Percentiles rank a stretch among this genome's conserved stretches.
Conservation (phyloP, 2,797 vertebrate species). For the Rhabdophis nuchalis region DNA sequence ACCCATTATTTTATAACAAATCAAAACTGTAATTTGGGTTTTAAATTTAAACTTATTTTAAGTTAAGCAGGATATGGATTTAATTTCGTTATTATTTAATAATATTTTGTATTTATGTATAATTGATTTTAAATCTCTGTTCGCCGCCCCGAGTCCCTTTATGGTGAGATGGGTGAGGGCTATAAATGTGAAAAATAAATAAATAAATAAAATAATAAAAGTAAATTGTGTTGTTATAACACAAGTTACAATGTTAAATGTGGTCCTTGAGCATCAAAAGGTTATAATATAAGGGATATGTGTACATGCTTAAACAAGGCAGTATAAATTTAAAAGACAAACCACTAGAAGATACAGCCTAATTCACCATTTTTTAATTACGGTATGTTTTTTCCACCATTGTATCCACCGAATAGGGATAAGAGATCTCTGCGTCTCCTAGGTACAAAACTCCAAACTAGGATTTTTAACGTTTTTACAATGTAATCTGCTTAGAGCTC, state of each 20-base stretch:
- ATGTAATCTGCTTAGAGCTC: constrained; percentile 28
- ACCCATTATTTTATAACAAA: too few relatives aligned
- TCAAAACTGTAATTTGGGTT: too few relatives aligned
- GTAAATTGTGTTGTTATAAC: neutral
- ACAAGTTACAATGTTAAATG: neutral
- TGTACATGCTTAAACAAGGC: neutral
- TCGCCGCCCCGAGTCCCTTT: too few relatives aligned
- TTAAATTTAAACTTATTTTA: too few relatives aligned
- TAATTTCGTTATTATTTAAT: too few relatives aligned
- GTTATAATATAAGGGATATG: neutral
- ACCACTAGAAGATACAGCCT: neutral
- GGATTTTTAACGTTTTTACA: constrained; percentile 16
- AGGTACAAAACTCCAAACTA: constrained; percentile 2
- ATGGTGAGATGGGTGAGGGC: too few relatives aligned
- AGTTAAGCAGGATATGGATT: too few relatives aligned
- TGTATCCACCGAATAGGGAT: neutral
- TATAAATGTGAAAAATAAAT: too few relatives aligned
- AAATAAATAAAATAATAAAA: too few relatives aligned
- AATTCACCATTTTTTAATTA: constrained; percentile 1
- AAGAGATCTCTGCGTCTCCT: neutral
- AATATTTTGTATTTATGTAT: too few relatives aligned
- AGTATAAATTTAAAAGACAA: neutral
- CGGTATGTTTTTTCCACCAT: neutral
- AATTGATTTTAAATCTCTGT: too few relatives aligned
- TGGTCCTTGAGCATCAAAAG: neutral